A percentile compares a stretch with the other conserved stretches of the same genome.
Conservation (phyloP, 2,797 vertebrate species). For the Dicrostonyx torquatus region DNA sequence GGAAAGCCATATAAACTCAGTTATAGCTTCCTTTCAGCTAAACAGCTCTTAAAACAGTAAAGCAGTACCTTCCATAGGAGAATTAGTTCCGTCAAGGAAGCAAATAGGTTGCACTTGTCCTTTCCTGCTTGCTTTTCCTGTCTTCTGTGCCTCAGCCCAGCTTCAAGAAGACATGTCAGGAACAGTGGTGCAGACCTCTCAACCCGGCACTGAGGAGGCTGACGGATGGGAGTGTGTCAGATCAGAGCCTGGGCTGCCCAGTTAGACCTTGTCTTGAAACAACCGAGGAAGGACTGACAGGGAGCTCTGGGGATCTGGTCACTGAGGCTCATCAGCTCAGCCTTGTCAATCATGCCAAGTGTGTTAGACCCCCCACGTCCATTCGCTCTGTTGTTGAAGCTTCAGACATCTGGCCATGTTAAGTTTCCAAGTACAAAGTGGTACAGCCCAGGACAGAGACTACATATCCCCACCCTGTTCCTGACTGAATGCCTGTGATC, state of each 20-base stretch:
- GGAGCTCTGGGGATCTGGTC: background rate
- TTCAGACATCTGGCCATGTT: background rate
- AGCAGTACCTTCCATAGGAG: background rate
- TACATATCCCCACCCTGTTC: background rate
- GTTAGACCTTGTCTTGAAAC: background rate
- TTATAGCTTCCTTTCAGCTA: conserved; percentile 26
- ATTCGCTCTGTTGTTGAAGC: background rate
- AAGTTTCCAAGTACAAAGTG: background rate
- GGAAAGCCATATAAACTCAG: conserved; percentile 25
- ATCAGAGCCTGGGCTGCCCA: background rate
- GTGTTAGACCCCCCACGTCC: background rate
- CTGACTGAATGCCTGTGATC: background rate
- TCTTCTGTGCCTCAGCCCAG: background rate
- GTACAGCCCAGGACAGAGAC: background rate
- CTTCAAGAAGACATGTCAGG: background rate
- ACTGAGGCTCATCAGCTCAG: background rate
- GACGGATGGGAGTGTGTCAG: background rate
- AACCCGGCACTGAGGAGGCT: background rate
- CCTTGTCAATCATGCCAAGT: background rate
- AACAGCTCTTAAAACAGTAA: conserved; percentile 36
- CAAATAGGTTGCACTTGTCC: background rate
- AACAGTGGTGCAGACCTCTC: too few species aligned
- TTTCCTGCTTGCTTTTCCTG: background rate
- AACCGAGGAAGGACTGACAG: background rate
- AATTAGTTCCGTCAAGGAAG: background rate